Conservation (phyloP, 2,113 vertebrate species). For the Tamias sibiricus region DNA sequence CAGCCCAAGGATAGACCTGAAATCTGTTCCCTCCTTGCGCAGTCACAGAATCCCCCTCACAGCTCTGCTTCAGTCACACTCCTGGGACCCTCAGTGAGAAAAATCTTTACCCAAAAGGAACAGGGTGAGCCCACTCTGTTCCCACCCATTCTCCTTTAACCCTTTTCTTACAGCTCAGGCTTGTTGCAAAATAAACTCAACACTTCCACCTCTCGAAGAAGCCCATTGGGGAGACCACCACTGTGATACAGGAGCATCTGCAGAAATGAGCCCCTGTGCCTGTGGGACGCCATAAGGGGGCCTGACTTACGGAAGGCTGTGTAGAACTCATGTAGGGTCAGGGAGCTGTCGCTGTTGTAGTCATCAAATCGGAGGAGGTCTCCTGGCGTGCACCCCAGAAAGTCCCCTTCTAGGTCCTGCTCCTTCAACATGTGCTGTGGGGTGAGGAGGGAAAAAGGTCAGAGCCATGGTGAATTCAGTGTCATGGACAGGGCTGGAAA, state of each 20-base stretch:
- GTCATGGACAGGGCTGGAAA: neutral
- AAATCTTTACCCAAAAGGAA: neutral
- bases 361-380: conserved; percentile 97
- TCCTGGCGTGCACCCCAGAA: conserved; percentile 91
- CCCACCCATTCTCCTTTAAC: too few species aligned
- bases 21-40: neutral
- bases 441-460: conserved; percentile 42
- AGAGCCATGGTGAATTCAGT: neutral
- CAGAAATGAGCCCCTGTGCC: fast-evolving
- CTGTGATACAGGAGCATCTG: fast-evolving
- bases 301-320: conserved; percentile 95
- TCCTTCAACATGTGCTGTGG: conserved; percentile 88
- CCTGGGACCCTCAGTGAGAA: neutral
- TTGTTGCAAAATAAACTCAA: neutral
- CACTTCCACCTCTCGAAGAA: neutral
- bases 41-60: neutral
- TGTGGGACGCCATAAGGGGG: fast-evolving
- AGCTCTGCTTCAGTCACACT: neutral
- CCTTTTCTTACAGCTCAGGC: neutral
- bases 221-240: neutral
- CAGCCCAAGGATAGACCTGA: neutral
- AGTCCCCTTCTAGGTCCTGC: conserved; percentile 87
- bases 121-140: fast-evolving
- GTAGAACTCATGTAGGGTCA: conserved; percentile 94
- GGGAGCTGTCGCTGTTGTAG: conserved; percentile 92